Conservation (phyloP, 2,888 invertebrate genomes). For the Anarsia innoxiella region DNA sequence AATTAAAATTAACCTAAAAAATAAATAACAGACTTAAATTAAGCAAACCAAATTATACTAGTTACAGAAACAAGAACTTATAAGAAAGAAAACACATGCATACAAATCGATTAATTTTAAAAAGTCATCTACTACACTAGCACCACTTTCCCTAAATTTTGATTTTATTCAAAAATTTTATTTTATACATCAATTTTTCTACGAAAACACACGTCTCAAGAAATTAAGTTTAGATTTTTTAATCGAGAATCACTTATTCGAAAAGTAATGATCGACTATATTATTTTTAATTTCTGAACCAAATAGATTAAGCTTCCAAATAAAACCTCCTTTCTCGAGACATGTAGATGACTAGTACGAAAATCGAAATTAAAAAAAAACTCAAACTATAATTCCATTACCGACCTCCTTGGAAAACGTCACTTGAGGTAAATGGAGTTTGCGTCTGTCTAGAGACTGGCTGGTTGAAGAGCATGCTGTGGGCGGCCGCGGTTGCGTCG, state of each 20-base stretch:
- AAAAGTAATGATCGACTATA: too few relatives aligned
- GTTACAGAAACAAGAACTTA: constrained; percentile 10
- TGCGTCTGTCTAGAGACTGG: constrained; percentile 75
- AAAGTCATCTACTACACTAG: constrained; percentile 29
- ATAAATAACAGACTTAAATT: constrained; percentile 26
- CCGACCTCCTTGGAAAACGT: constrained; percentile 94
- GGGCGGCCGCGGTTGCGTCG: constrained; percentile 73
- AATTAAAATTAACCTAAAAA: constrained; percentile 16
- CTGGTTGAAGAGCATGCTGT: constrained; percentile 83
- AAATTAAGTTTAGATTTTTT: too few relatives aligned
- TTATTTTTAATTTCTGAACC: too few relatives aligned
- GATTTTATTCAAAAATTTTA: constrained; percentile 9
- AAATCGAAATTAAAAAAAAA: constrained; percentile 5
- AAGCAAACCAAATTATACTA: constrained; percentile 18
- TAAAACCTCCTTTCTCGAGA: constrained; percentile 2
- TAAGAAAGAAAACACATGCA: constrained; percentile 9
- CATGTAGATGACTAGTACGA: constrained; percentile 40
- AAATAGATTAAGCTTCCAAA: too few relatives aligned
- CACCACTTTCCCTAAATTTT: constrained; percentile 31
- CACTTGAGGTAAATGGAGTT: constrained; percentile 85
- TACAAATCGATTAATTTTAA: constrained; percentile 8
- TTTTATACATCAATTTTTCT: constrained; percentile 8
- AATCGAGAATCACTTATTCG: too few relatives aligned
- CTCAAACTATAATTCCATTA: constrained; percentile 84
- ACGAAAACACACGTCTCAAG: constrained; percentile 4